Base-by-base conservation (phyloP, 1,140 invertebrate species). In the Drosophila leontia region DNA sequence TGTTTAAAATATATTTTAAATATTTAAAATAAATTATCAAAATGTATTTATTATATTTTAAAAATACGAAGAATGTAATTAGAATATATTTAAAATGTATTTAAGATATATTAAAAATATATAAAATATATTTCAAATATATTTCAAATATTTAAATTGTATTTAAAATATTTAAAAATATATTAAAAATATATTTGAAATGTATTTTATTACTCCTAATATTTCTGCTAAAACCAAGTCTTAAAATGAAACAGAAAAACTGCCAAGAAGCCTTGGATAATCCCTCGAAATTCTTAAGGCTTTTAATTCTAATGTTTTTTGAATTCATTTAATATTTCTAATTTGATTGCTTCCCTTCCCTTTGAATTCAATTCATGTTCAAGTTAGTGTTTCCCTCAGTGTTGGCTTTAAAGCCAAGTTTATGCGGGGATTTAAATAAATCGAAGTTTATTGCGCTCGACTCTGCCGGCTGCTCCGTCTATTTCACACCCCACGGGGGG, bases 391-490 rank as follows among this genome's bases (percentile, higher is more conserved):
- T 23, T 53, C 29, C 1, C 2, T 51, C 32, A 39, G 34, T 39
- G 34, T 1, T 32, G 3, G 5, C 11, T 11, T 56, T 39, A 64
- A 58, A 42, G 13, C 5, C 12, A 9, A 17, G 15, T 32, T 17
- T 7, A 35, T 32, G 12, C 32, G n/a, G 12, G 42, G 4, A 19
- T 34, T 63, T 19, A 47, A 63, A 35, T 29, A 17, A 67, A 63
- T 63, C 58, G 42, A 67, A 44, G 58, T 26, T 64, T 44, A 61
- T 60, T 17, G 37, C 26, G 9, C 35, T 15, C 12, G 6, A 45
- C 19, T 45, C 23, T 11, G 29, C 48, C 8, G 48, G 26, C 15
- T 17, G 7, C 19, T 15, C 13, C 23, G 9, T 57, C 26, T 59
- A 58, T 6, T 58, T 34, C 37, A 5, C 64, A 39, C 42, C n/a